These are phyloP conservation scores for Clavelina lepadiformis DNA, from an alignment of 23 tunicate species.

Conservation along the genomic window DNA sequence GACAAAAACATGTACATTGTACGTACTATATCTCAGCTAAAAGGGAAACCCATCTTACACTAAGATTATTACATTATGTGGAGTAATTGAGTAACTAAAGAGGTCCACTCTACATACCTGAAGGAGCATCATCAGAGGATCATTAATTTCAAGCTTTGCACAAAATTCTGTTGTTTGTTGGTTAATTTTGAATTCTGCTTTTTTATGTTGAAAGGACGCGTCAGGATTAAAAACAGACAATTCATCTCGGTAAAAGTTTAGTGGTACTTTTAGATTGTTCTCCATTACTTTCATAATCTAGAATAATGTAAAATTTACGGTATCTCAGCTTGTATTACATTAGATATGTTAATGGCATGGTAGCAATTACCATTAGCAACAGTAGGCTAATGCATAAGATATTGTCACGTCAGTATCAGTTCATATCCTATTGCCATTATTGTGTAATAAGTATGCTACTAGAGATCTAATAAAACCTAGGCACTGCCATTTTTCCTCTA, in stretches of 20 bases:
- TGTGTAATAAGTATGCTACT: too few relatives aligned
- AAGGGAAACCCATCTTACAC: neutral
- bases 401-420: too few relatives aligned
- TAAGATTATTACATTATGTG: too few relatives aligned
- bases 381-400: too few relatives aligned
- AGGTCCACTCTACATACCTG: constrained; percentile 25
- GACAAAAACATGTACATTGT: constrained; percentile 3
- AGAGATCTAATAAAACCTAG: too few relatives aligned
- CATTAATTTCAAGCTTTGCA: constrained; percentile 67
- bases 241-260: constrained; percentile 50
- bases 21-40: neutral
- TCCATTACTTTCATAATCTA: constrained; percentile 38
- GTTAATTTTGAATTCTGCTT: constrained; percentile 46
- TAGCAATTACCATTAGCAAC: too few relatives aligned
- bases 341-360: too few relatives aligned
- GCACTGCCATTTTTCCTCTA: too few relatives aligned
- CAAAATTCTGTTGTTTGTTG: constrained; percentile 90
- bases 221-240: constrained; percentile 70
- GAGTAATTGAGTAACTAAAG: neutral
- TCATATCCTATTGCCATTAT: too few relatives aligned
- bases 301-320: too few relatives aligned
- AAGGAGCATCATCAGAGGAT: constrained; percentile 72
- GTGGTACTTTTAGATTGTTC: constrained; percentile 55
- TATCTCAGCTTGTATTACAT: too few relatives aligned
- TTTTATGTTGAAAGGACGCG: constrained; percentile 6